A percentile compares a stretch with the other conserved stretches of the same genome.
Conservation (phyloP, 2,888 invertebrate genomes). For the Scaptomyza polygonia region DNA sequence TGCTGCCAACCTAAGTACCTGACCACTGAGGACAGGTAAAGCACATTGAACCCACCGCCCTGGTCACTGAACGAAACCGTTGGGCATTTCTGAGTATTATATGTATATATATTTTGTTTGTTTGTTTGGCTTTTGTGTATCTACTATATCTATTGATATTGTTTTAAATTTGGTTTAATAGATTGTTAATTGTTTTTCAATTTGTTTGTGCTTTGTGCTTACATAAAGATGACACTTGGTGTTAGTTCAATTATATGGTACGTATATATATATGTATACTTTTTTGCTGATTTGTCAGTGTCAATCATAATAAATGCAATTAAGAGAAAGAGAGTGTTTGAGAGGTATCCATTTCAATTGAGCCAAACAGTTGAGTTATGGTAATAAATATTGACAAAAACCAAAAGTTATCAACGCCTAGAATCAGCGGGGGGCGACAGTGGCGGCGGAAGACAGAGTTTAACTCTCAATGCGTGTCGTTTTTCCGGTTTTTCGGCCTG, state of each 20-base stretch:
- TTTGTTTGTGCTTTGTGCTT: constrained; percentile 48
- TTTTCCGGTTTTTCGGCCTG: constrained; percentile 74
- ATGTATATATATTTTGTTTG: too few relatives aligned
- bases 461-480: constrained; percentile 63
- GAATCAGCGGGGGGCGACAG: constrained; percentile 31
- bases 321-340: constrained; percentile 37
- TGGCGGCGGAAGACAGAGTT: not conserved
- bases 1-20: constrained; percentile 52
- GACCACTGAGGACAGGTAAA: constrained; percentile 62
- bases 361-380: constrained; percentile 17
- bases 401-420: constrained; percentile 50
- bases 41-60: constrained; percentile 73
- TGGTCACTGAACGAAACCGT: constrained; percentile 46
- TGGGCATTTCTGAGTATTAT: not conserved
- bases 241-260: too few relatives aligned
- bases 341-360: constrained; percentile 72
- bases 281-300: constrained; percentile 54
- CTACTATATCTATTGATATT: constrained; percentile 51
- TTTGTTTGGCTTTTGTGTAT: not conserved
- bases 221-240: constrained; percentile 46
- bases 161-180: constrained; percentile 68
- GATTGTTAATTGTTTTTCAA: constrained; percentile 59
- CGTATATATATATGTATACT: too few relatives aligned
- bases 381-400: constrained; percentile 39
- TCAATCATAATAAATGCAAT: constrained; percentile 78